phyloP scores from a whole-genome alignment of 2,113 vertebrate genomes.

The Siniperca chuatsi region DNA sequence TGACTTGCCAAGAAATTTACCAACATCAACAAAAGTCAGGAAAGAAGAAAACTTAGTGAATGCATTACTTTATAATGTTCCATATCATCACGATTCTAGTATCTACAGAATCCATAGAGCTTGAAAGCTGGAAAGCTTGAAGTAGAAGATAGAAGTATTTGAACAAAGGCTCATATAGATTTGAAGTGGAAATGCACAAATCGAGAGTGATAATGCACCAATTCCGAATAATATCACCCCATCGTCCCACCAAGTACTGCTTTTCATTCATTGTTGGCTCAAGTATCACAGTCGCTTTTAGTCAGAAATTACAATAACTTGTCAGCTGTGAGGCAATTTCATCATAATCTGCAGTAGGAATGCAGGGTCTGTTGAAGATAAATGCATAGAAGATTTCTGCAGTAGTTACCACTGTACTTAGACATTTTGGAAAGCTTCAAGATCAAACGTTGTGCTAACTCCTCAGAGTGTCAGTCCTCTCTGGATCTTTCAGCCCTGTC shows the following conservation, averaged over 20 bases:
- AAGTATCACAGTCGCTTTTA: neutral
- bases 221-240: neutral
- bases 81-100: neutral
- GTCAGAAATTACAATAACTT: slow-evolving; percentile 9
- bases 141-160: neutral
- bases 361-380: slow-evolving; percentile 4
- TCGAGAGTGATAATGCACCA: neutral
- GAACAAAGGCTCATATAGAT: slow-evolving; percentile 9
- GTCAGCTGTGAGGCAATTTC: slow-evolving; percentile 27
- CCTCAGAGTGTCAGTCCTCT: slow-evolving; percentile 52
- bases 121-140: neutral
- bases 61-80: neutral
- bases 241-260: neutral
- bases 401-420: slow-evolving; percentile 15
- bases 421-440: slow-evolving; percentile 50
- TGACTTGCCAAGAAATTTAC: neutral
- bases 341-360: slow-evolving; percentile 18
- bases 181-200: slow-evolving; percentile 16
- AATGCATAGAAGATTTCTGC: slow-evolving; percentile 24
- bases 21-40: neutral
- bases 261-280: slow-evolving; percentile 2
- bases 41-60: neutral
- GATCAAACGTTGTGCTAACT: slow-evolving; percentile 59
- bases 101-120: neutral
- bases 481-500: slow-evolving; percentile 53